A percentile compares a stretch with the other conserved stretches of the same genome.
phyloP scores from a whole-genome alignment of 2,888 invertebrate genomes.

The Embidobia sp. region DNA sequence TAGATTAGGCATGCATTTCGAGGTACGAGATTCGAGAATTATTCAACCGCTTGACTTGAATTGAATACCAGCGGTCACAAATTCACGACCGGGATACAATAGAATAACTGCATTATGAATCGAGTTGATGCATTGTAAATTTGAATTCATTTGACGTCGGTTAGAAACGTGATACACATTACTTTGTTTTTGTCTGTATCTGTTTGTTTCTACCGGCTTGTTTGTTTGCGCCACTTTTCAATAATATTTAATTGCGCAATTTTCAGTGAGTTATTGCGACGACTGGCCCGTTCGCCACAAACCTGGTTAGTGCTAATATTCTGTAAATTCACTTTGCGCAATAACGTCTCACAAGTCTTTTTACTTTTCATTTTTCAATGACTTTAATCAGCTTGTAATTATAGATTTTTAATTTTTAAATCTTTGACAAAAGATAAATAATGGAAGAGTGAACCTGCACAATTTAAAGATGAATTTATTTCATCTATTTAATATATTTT shows the following conservation, averaged over 20 bases:
- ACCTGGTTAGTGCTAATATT: no score
- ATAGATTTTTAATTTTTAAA: no score
- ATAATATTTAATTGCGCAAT: neutral
- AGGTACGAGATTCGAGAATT: constrained; percentile 38
- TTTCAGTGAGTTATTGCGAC: no score
- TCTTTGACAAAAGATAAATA: no score
- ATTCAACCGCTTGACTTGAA: constrained; percentile 46
- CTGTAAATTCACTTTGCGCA: no score
- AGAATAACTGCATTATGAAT: constrained; percentile 53
- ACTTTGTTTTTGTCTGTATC: constrained; percentile 11
- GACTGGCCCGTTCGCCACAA: neutral
- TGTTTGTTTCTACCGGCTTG: neutral
- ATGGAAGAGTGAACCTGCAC: no score
- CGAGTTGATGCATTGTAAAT: constrained; percentile 40
- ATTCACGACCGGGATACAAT: constrained; percentile 44
- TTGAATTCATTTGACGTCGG: constrained; percentile 41
- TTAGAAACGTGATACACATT: constrained; percentile 30
- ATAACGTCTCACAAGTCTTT: no score
- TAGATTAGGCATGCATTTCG: constrained; percentile 32
- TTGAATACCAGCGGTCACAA: constrained; percentile 36
- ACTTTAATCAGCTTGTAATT: no score
- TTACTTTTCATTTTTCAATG: no score
- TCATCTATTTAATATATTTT: no score
- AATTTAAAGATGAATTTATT: no score
- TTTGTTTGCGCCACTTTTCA: constrained; percentile 1